These are phyloP conservation scores for Carassius gibelio DNA, from an alignment of 2,113 vertebrate species.

Conservation along the genomic window DNA sequence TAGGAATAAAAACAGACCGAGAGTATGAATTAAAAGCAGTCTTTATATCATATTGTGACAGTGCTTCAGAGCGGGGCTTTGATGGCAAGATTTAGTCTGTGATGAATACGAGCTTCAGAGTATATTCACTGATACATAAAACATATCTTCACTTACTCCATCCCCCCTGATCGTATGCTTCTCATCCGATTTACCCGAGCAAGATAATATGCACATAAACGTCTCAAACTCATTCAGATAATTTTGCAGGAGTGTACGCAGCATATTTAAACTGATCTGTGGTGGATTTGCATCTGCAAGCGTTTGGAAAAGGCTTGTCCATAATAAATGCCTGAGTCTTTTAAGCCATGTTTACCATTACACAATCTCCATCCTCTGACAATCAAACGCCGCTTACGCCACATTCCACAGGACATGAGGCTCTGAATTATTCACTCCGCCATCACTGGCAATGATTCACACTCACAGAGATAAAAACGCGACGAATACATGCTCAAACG, in stretches of 20 bases:
- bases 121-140: slow-evolving; percentile 24
- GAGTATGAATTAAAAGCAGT: slow-evolving; percentile 11
- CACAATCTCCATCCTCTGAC: slow-evolving; percentile 72
- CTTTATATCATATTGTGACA: neutral
- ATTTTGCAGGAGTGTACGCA: slow-evolving; percentile 58
- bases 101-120: slow-evolving; percentile 13
- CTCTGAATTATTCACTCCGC: slow-evolving; percentile 84
- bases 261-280: slow-evolving; percentile 62
- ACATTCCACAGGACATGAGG: slow-evolving; percentile 77
- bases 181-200: slow-evolving; percentile 48
- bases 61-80: slow-evolving; percentile 5
- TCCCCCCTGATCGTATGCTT: slow-evolving; percentile 52
- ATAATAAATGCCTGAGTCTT: slow-evolving; percentile 77
- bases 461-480: slow-evolving; percentile 62
- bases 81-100: slow-evolving; percentile 26
- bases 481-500: slow-evolving; percentile 3
- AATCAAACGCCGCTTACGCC: slow-evolving; percentile 72
- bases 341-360: slow-evolving; percentile 76
- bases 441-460: slow-evolving; percentile 67
- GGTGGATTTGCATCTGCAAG: slow-evolving; percentile 72
- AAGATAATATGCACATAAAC: slow-evolving; percentile 66
- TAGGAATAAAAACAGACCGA: neutral
- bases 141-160: slow-evolving; percentile 42
- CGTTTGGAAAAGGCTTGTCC: slow-evolving; percentile 74
- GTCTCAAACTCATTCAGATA: slow-evolving; percentile 62